phyloP scores from a whole-genome alignment of 2,888 invertebrate genomes.

The Nomada ruficornis region DNA sequence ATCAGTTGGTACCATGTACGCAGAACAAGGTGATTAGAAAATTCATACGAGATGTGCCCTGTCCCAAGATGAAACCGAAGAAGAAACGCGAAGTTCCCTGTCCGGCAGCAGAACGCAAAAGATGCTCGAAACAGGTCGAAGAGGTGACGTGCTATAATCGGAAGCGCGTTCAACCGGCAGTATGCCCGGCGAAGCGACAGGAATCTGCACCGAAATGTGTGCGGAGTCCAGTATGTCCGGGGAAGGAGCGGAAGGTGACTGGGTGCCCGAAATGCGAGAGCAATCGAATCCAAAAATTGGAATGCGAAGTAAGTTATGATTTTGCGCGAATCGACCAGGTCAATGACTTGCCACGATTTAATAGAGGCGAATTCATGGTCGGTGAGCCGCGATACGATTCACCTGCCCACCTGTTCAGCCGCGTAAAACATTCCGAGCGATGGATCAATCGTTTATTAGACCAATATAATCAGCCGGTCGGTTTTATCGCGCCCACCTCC shows the following conservation, averaged over 20 bases:
- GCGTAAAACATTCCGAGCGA: neutral
- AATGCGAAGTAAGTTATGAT: slow-evolving; percentile 63
- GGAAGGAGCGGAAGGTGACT: neutral
- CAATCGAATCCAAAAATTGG: slow-evolving; percentile 66
- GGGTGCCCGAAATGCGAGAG: slow-evolving; percentile 54
- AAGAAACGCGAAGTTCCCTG: slow-evolving; percentile 21
- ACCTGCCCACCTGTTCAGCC: neutral
- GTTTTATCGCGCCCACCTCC: neutral
- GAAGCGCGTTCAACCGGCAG: neutral
- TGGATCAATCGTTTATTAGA: neutral
- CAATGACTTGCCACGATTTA: neutral
- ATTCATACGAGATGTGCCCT: slow-evolving; percentile 14
- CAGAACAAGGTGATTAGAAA: slow-evolving; percentile 23
- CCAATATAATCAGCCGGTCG: slow-evolving; percentile 16
- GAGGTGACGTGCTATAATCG: neutral
- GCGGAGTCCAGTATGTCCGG: slow-evolving; percentile 6
- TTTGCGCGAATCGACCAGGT: neutral
- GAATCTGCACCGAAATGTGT: neutral
- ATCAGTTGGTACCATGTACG: slow-evolving; percentile 11
- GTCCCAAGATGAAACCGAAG: slow-evolving; percentile 8
- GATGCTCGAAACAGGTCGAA: neutral
- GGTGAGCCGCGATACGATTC: neutral
- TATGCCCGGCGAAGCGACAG: slow-evolving; percentile 2
- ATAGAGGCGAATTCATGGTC: neutral
- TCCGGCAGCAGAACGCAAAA: neutral